phyloP scores from a whole-genome alignment of 2,888 invertebrate genomes.

The Nephrotoma flavescens region DNA sequence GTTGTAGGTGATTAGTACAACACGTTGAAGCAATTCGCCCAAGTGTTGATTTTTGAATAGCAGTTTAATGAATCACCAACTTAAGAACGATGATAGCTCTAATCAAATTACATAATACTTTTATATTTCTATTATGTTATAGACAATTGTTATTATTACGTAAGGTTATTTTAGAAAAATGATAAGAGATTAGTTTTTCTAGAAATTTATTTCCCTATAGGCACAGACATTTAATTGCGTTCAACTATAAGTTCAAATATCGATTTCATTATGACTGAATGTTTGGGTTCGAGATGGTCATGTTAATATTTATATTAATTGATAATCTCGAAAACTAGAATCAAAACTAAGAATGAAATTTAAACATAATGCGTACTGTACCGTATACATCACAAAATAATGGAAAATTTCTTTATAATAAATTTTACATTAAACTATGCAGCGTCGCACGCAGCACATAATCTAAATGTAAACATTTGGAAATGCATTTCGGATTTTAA shows the following conservation, averaged over 20 bases:
- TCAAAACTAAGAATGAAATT: neutral
- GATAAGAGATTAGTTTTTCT: no score
- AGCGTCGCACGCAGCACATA: neutral
- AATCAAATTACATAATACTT: no score
- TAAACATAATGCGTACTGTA: neutral
- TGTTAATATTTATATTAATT: neutral
- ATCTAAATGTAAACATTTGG: neutral
- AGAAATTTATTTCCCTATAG: no score
- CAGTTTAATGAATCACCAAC: no score
- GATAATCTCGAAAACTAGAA: neutral
- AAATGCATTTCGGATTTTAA: neutral
- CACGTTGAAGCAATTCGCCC: no score
- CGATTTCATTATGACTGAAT: neutral
- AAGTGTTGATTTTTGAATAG: no score
- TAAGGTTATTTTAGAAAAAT: no score
- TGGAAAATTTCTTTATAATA: neutral
- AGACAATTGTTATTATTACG: no score
- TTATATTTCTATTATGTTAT: no score
- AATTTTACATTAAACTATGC: neutral
- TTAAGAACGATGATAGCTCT: no score
- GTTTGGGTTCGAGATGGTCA: neutral
- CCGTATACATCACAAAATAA: neutral
- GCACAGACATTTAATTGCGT: neutral
- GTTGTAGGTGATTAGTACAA: no score
- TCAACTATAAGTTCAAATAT: neutral